Evolutionary conservation across 2,797 vertebrate species (phyloP), one percentile per base, ranked within the genome.

Genomic region (Poeciliopsis paucimaculata): DNA sequence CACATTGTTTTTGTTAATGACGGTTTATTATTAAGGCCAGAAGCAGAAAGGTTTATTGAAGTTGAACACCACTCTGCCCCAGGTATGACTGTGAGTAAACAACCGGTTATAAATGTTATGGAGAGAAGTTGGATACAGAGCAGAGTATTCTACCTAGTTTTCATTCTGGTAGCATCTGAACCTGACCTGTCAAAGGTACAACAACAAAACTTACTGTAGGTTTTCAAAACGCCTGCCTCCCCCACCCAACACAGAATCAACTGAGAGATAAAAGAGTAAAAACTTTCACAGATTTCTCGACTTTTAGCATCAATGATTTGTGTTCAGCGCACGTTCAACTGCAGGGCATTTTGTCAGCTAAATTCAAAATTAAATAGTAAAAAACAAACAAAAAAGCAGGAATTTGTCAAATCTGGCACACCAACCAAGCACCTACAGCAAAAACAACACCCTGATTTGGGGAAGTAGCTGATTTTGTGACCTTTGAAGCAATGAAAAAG

Each of bases 131-230:
- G 86, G 73, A 91, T 73, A 89, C 82, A 91, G 85, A 93, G 84
- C 87, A 89, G 76, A 91, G 46, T 43, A 45, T 81, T 94, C 93
- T 94, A 95, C 94, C 94, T 95, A 95, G 93, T 89, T 84, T 82
- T 94, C 93, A 92, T 79, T 90, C 83, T 91, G 85, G 93, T 85
- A 90, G 92, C 89, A 81, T 92, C 88, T 94, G 93, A 95, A 95
- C 88, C 94, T 95, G 89, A 95, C 94, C 94, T 95, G 94, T 92
- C 89, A 84, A 94, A 92, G 75, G 94, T 86, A 94, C 93, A 94
- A 93, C 90, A 92, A 92, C 88, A 93, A 90, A 80, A 93, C 91
- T 93, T 90, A 92, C 82, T 89, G 51, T n/a, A n/a, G 73, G 36
- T 57, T 86, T 88, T 15, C 77, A 75, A 39, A 49, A 1, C 45